Base-by-base conservation (phyloP, 2,113 vertebrate species). In the Chlorocebus sabaeus region DNA sequence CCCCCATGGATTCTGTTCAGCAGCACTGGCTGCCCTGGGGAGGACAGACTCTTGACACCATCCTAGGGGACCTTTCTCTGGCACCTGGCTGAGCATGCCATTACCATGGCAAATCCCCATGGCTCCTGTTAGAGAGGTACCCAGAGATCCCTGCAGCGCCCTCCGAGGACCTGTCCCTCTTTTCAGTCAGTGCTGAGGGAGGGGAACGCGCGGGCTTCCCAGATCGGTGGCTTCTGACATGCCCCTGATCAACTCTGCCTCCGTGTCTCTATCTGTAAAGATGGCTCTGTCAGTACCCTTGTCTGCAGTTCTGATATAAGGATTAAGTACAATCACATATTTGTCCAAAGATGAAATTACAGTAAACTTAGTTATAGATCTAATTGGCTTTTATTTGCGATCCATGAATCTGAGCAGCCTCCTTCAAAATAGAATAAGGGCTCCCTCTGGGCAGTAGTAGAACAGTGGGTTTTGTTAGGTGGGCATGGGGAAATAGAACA, bases 131-230 rank as follows among this genome's bases (percentile, higher is more conserved):
- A 45, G 82, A 43, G 45, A 43, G 14, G 38, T 17, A 3, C n/a
- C 25, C 45, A 16, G 72, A 55, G 45, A 22, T 80, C 68, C 68
- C 48, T 76, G 17, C 7, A 17, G 22, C 50, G 6, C 50, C 43
- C 48, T 11, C 57, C 0, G 0, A 52, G 48, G 59, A 50, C n/a
- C n/a, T 68, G 16, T 81, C 43, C 43, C 35, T 64, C 18, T 70
- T n/a, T 84, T 45, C 38, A 43, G 32, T 75, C 52, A 52, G n/a
- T 17, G 2, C 52, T 18, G 23, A 27, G 61, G 80, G 38, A 80
- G 40, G 35, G 45, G 22, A 23, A 38, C 3, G 0, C 1, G 3
- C 27, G 35, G 23, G 7, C 73, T 18, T 1, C 17, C 8, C 25
- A 32, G 1, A 18, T 27, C 1, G 6, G 45, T 13, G 23, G 7